Percentiles rank a stretch among this genome's conserved stretches.
Conservation (phyloP, 2,797 vertebrate genomes). For the Anabas testudineus region DNA sequence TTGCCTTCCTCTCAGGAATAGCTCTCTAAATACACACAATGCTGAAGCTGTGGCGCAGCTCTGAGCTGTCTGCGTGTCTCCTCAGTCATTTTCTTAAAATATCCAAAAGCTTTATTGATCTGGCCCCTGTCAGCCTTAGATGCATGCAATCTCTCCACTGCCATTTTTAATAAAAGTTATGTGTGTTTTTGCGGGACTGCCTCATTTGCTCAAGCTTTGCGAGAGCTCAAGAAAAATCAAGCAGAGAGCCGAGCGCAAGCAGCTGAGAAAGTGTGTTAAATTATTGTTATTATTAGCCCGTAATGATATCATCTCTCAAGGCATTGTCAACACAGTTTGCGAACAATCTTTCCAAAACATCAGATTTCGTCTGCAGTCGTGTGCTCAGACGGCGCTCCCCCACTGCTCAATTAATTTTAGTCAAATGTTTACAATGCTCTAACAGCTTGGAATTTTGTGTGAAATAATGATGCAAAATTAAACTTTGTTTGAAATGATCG, state of each 20-base stretch:
- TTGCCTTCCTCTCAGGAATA: conserved; percentile 80
- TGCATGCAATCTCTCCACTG: conserved; percentile 56
- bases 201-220: conserved; percentile 38
- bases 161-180: conserved; percentile 44
- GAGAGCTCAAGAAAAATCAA: conserved; percentile 40
- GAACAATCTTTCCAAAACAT: conserved; percentile 56
- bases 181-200: conserved; percentile 12
- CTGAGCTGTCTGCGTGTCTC: conserved; percentile 72
- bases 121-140: conserved; percentile 63
- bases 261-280: conserved; percentile 56
- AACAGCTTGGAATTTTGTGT: conserved; percentile 69
- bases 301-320: conserved; percentile 68
- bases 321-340: conserved; percentile 47
- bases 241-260: conserved; percentile 23
- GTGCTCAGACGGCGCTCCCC: conserved; percentile 65
- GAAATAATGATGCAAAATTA: conserved; percentile 66
- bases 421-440: conserved; percentile 79
- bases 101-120: conserved; percentile 81
- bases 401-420: conserved; percentile 75
- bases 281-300: conserved; percentile 72
- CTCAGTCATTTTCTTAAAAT: conserved; percentile 81
- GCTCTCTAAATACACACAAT: conserved; percentile 78
- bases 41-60: conserved; percentile 54
- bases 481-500: conserved; percentile 71
- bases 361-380: conserved; percentile 35